A percentile compares a stretch with the other conserved stretches of the same genome.
Conservation (phyloP, 2,113 vertebrate species). For the Neogale vison region DNA sequence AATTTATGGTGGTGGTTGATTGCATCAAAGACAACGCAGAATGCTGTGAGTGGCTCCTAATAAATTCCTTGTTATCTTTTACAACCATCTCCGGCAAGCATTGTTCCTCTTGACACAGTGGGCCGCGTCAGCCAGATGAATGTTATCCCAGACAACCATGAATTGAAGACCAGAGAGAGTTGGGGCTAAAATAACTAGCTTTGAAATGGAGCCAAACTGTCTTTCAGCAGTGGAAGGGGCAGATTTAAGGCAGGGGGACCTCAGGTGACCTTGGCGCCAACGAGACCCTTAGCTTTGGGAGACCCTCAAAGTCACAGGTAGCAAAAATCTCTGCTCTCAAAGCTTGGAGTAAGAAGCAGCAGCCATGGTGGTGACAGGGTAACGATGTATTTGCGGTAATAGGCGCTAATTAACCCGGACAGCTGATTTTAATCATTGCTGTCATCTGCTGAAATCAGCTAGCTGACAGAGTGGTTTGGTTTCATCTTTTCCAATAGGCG, state of each 20-base stretch:
- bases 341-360: conserved; percentile 41
- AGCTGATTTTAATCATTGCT: conserved; percentile 69
- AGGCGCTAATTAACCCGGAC: conserved; percentile 63
- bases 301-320: not conserved
- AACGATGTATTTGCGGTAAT: conserved; percentile 27
- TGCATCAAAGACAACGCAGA: conserved; percentile 43
- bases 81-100: conserved; percentile 1
- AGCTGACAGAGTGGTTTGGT: conserved; percentile 18
- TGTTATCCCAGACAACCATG: conserved; percentile 51
- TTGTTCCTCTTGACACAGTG: not conserved
- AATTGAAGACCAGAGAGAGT: conserved; percentile 16
- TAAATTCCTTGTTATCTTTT: conserved; percentile 70
- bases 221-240: not conserved
- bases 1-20: conserved; percentile 57
- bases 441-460: conserved; percentile 70
- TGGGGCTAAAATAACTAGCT: conserved; percentile 42
- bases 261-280: not conserved
- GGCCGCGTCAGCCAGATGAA: not conserved
- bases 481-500: conserved; percentile 54
- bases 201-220: conserved; percentile 39
- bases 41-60: conserved; percentile 40
- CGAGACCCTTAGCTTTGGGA: not conserved
- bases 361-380: conserved; percentile 50
- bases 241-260: not conserved
- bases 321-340: not conserved